Evolutionary conservation across 2,113 vertebrate genomes (phyloP), one percentile per base, ranked within the genome.

Genomic region (Rousettus leschenaultii): DNA sequence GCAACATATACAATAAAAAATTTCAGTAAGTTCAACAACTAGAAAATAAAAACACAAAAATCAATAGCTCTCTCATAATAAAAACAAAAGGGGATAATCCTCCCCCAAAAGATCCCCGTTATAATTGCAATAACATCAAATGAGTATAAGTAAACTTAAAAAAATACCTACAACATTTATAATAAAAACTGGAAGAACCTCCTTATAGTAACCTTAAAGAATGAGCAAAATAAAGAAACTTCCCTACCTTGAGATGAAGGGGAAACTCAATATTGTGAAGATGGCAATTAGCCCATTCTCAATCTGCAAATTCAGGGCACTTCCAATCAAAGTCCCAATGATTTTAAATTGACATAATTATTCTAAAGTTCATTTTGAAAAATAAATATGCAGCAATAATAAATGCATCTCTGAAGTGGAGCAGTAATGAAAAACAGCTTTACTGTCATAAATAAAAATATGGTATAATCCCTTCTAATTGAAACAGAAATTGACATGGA

Each of bases 361-460:
- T 77, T 89, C 65, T 92, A 75, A 89, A 65, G 28, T 95, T 57
- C 5, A 59, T 53, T 18, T 86, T 93, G 55, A 75, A 91, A 82
- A 65, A 35, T 65, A 84, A 57, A 70, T 33, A 68, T 6, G 1
- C 28, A 57, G 45, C 18, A 51, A 59, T 38, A 57, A 38, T 11
- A 89, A 89, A 86, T 15, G 24, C 40, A 51, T 33, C 18, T 59
- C 22, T 86, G 30, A 94, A 90, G 73, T 74, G 21, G 13, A 51
- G 13, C 0, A 5, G 3, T 65, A 40, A 59, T 78, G 19, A 73
- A 66, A 86, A 89, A 40, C 21, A 82, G 12, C 18, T 73, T 78
- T 87, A 53, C 83, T 74, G 13, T 48, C 43, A 40, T 18, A 85
- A 70, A 75, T 79, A 18, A 71, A 94, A 86, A 55, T n/a, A 33